phyloP scores from a whole-genome alignment of 2,113 vertebrate genomes.

The Candoia aspera region DNA sequence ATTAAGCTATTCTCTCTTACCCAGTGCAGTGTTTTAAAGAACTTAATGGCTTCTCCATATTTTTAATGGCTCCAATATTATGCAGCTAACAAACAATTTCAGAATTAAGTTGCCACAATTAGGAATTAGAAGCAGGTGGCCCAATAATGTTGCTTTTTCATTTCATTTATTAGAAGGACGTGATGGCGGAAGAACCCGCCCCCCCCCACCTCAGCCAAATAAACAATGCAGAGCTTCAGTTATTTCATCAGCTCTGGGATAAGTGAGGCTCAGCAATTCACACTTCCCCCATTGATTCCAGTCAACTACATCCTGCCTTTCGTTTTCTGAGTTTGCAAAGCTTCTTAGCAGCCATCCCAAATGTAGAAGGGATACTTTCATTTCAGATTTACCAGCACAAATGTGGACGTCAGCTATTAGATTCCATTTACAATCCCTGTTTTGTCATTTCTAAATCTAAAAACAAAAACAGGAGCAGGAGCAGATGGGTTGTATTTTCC shows the following conservation, averaged over 20 bases:
- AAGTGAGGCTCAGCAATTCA: constrained; percentile 76
- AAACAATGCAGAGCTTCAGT: constrained; percentile 72
- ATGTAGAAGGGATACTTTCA: constrained; percentile 64
- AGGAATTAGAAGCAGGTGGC: constrained; percentile 85
- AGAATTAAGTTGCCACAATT: constrained; percentile 84
- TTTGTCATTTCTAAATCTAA: constrained; percentile 34
- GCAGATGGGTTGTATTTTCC: constrained; percentile 47
- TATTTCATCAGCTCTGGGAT: constrained; percentile 79
- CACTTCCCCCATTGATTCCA: constrained; percentile 79
- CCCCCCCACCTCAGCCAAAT: constrained; percentile 2
- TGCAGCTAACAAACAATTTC: constrained; percentile 80
- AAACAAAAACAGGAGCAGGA: constrained; percentile 9
- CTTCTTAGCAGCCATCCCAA: constrained; percentile 68
- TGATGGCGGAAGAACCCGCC: constrained; percentile 38
- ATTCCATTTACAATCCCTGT: constrained; percentile 61
- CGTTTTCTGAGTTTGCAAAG: constrained; percentile 76
- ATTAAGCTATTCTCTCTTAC: constrained; percentile 59
- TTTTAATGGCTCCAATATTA: constrained; percentile 75
- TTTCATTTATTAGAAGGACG: constrained; percentile 75
- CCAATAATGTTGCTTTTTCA: constrained; percentile 79
- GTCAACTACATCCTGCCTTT: constrained; percentile 71
- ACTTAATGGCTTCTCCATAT: constrained; percentile 68
- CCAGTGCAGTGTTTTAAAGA: constrained; percentile 64
- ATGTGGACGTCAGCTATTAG: constrained; percentile 57
- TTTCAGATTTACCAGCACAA: constrained; percentile 62